These are phyloP conservation scores for Benthosema pterotum DNA, from an alignment of 2,797 vertebrate species.

Conservation along the genomic window DNA sequence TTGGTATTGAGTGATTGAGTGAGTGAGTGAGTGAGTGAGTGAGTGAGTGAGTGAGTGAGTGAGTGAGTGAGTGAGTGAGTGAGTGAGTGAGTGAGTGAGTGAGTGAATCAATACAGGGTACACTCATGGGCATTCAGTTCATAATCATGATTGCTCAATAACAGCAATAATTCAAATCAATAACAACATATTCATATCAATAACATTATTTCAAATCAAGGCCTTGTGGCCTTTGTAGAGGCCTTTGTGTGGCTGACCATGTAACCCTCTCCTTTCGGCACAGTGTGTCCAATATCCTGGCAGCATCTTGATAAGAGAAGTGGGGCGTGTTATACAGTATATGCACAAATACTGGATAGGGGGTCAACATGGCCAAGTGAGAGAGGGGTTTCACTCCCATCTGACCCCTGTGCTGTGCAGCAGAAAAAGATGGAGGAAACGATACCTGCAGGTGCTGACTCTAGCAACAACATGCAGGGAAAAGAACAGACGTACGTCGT, in stretches of 20 bases:
- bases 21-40: too few relatives aligned
- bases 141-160: too few relatives aligned
- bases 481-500: background rate
- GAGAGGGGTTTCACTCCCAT: slow-evolving; percentile 4
- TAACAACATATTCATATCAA: too few relatives aligned
- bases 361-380: slow-evolving; percentile 37
- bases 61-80: too few relatives aligned
- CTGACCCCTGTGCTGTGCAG: slow-evolving; percentile 9
- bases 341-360: slow-evolving; percentile 44
- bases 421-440: background rate
- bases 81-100: too few relatives aligned
- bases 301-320: slow-evolving; percentile 13
- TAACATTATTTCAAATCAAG: too few relatives aligned
- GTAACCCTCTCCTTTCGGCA: background rate
- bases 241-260: slow-evolving; percentile 7
- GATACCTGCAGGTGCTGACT: background rate
- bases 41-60: too few relatives aligned
- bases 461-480: slow-evolving; percentile 6
- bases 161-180: too few relatives aligned
- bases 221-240: too few relatives aligned
- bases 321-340: slow-evolving; percentile 16
- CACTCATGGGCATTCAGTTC: too few relatives aligned
- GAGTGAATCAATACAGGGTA: too few relatives aligned
- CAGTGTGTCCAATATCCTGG: background rate
- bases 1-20: too few relatives aligned